phyloP scores from a whole-genome alignment of 2,113 vertebrate genomes.

The Cygnus atratus region DNA sequence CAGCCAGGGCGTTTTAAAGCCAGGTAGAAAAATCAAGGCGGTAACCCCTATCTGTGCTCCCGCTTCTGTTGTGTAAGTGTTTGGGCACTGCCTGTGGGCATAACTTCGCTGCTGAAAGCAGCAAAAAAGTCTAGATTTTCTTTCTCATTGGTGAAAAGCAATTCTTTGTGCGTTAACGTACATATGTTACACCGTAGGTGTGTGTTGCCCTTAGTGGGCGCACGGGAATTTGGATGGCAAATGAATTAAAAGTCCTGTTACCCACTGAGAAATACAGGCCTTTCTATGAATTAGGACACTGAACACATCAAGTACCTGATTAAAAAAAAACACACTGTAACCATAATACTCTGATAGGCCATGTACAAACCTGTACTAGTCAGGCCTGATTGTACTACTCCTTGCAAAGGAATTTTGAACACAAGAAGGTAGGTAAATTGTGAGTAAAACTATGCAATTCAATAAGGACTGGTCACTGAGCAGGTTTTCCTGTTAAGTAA shows the following conservation, averaged over 20 bases:
- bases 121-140: too few relatives aligned
- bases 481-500: background rate
- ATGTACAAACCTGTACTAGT: accelerated
- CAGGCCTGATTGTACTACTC: accelerated
- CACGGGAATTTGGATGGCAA: background rate
- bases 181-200: accelerated
- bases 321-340: accelerated
- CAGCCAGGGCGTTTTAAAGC: too few relatives aligned
- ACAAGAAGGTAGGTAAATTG: background rate
- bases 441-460: background rate
- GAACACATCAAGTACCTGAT: background rate
- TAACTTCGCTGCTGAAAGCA: accelerated
- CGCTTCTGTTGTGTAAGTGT: accelerated
- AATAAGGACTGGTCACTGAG: accelerated
- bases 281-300: background rate
- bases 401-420: background rate
- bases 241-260: background rate
- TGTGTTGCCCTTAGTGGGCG: background rate
- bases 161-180: accelerated
- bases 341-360: background rate
- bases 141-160: accelerated
- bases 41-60: too few relatives aligned
- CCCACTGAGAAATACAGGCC: background rate
- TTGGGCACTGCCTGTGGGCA: too few relatives aligned
- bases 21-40: too few relatives aligned